A percentile compares a stretch with the other conserved stretches of the same genome.
Evolutionary conservation across 1,140 invertebrate species (phyloP).

Genomic region (Heliconius congener): DNA sequence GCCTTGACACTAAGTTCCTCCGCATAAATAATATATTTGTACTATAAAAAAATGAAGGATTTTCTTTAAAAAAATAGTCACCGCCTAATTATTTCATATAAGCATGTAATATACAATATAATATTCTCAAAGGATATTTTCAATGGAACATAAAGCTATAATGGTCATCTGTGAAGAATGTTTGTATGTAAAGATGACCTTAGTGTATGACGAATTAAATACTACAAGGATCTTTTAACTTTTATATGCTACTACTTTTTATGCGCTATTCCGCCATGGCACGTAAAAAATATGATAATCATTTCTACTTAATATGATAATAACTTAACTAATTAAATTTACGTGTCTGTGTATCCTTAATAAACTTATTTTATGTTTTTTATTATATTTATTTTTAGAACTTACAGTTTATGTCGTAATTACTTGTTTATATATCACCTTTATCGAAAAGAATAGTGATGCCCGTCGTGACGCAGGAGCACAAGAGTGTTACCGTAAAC

Average conservation of each 20-base stretch:
- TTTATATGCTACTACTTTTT: neutral
- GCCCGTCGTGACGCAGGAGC: too few species aligned
- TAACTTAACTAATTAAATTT: neutral
- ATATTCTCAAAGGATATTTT: neutral
- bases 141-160: neutral
- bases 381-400: too few species aligned
- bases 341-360: too few species aligned
- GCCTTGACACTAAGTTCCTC: too few species aligned
- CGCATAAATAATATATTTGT: too few species aligned
- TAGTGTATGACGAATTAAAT: neutral
- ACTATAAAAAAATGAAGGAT: too few species aligned
- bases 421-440: too few species aligned
- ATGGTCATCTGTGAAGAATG: neutral
- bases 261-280: neutral
- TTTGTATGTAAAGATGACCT: neutral
- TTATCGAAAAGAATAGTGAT: too few species aligned
- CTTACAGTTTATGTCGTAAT: too few species aligned
- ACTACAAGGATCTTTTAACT: neutral
- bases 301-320: neutral
- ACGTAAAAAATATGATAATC: neutral
- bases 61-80: neutral
- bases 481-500: too few species aligned
- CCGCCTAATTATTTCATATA: neutral
- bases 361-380: too few species aligned
- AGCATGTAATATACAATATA: constrained; percentile 3